Base-by-base conservation (phyloP, 2,888 invertebrate genomes). In the Leistus spinibarbis region DNA sequence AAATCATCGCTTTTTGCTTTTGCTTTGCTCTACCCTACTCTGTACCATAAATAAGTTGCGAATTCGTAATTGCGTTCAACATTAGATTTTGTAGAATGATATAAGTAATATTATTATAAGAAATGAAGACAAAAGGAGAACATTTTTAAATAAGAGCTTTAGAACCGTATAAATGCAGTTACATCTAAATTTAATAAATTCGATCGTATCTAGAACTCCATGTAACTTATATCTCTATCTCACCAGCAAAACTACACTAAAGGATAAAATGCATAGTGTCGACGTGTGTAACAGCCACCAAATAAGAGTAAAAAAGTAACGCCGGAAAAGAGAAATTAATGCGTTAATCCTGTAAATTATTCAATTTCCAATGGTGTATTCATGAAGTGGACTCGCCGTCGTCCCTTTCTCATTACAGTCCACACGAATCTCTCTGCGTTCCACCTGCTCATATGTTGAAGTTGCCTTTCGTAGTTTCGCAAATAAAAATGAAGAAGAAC, bases 271-370 rank as follows among this genome's bases (percentile, higher is more conserved):
- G 13, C 40, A 5, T 40, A 40, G 40, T 40, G 40, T 40, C 7
- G 40, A 40, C 4, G 40, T 40, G n/a, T n/a, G 40, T 13, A 40
- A 40, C 40, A 40, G 40, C n/a, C 13, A 40, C 40, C 10, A 5
- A 40, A 40, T 40, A 68, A 64, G 13, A 57, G 57, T 17, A 57
- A 57, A 19, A 20, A 64, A 67, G 54, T 54, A 54, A 9, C 23
- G 54, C 53, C 54, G 54, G 22, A 68, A 64, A 68, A 22, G 53
- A 70, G 69, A 53, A n/a, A 70, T 70, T 70, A 70, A 70, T 62
- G 62, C 69, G 69, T 62, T 70, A 70, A 70, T 70, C 60, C 40
- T 70, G 19, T 70, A 70, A 70, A 70, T 70, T 70, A 70, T 70
- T 70, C 60, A 70, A 70, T 68, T 70, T 70, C 69, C 62, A 27